These are phyloP conservation scores for Leucozona laternaria DNA, from an alignment of 2,888 invertebrate species.

Conservation along the genomic window DNA sequence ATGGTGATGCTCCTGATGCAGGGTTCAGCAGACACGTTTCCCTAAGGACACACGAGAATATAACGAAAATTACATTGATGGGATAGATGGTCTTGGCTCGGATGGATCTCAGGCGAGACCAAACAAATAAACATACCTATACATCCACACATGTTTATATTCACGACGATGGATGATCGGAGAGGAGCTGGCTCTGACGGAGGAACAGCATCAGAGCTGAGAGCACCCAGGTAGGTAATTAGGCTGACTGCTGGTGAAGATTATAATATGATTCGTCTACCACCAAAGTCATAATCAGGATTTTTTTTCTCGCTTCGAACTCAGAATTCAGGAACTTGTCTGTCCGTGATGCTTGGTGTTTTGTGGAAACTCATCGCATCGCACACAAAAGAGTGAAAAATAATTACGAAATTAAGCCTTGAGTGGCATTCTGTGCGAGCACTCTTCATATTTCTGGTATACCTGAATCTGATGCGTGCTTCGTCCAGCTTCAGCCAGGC, in stretches of 20 bases:
- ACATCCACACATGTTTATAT: not conserved
- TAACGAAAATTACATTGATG: constrained; percentile 57
- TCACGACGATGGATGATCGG: not conserved
- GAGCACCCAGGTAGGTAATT: constrained; percentile 43
- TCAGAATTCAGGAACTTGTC: constrained; percentile 2
- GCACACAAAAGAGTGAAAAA: constrained; percentile 48
- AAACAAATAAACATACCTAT: not conserved
- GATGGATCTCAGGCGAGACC: constrained; percentile 21
- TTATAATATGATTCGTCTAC: constrained; percentile 66
- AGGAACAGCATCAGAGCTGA: too few species aligned
- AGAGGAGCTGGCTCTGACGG: not conserved
- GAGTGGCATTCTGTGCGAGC: constrained; percentile 32
- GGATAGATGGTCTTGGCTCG: constrained; percentile 29
- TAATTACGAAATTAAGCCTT: constrained; percentile 69
- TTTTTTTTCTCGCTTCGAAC: constrained; percentile 18
- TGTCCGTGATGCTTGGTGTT: not conserved
- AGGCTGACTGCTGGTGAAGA: constrained; percentile 62
- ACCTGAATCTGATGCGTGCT: constrained; percentile 8
- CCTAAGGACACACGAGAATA: constrained; percentile 33
- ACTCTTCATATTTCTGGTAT: not conserved
- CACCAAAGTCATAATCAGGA: constrained; percentile 66
- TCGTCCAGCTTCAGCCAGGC: not conserved
- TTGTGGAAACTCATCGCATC: constrained; percentile 2
- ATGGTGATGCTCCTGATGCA: constrained; percentile 34
- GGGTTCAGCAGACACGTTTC: constrained; percentile 48